Base-by-base conservation (phyloP, 2,888 invertebrate species). In the Hypomecis atomaria region DNA sequence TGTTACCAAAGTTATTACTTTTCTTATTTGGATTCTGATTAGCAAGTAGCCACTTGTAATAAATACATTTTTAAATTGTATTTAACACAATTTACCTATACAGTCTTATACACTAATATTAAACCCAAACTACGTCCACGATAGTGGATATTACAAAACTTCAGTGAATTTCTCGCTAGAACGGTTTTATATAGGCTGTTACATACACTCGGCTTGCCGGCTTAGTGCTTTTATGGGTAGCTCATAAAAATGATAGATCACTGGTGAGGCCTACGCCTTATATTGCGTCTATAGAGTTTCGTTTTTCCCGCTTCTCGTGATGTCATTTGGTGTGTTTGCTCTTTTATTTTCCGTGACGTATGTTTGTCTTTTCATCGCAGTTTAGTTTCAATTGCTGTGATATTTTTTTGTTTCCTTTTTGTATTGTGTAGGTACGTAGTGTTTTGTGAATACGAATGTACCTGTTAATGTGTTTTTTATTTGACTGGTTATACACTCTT, bases 241-340 rank as follows among this genome's bases (percentile, higher is more conserved):
- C 83, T 86, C 89, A 88, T 90, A 90, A 90, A 90, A 89, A 87
- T 90, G 89, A 90, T 89, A 88, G 86, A 90, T 90, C 85, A 86
- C 87, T 78, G 67, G 64, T 64, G 66, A 61, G 63, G 64, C 66
- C 66, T 67, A 65, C 71, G 60, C 67, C 49, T 62, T 56, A 68
- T 67, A 65, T 57, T 57, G 65, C 52, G 47, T 49, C 64, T 70
- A 64, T 66, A 66, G 61, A 55, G 56, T 61, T 62, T 64, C 65
- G 55, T 66, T 66, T 65, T 62, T 65, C 56, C 59, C 48, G 36
- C 54, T 53, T 57, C 45, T 53, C 45, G 9, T 40, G 44, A 43
- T 57, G 44, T 48, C 63, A 44, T 64, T 64, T 54, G 54, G 50
- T 56, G 42, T 59, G n/a, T 55, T 38, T 40, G 34, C 13, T 38